Conservation (phyloP, 2,113 vertebrate genomes). For the Protobothrops mucrosquamatus region DNA sequence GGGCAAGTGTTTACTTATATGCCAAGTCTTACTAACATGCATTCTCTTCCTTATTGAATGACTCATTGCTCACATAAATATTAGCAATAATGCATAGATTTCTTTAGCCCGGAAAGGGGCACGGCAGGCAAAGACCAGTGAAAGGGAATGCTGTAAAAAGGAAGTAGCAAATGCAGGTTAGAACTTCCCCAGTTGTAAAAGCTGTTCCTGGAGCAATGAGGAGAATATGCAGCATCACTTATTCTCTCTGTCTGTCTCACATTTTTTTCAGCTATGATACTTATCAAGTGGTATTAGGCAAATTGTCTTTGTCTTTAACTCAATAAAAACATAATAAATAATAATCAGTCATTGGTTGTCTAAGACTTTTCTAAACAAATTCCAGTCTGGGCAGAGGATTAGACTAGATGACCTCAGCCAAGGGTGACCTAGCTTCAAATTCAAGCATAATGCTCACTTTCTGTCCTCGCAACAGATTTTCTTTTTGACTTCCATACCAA, state of each 20-base stretch:
- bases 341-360: not conserved
- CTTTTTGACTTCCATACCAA: not conserved
- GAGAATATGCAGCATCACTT: not conserved
- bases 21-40: not conserved
- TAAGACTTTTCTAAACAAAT: not conserved
- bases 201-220: not conserved
- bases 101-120: not conserved
- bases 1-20: rapidly evolving
- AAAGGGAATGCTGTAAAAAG: constrained; percentile 1
- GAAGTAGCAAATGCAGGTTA: not conserved
- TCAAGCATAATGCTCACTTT: not conserved
- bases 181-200: not conserved
- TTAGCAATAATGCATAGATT: not conserved
- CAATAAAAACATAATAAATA: not conserved
- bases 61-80: not conserved
- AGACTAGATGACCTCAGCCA: not conserved
- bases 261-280: not conserved
- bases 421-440: not conserved
- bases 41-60: rapidly evolving
- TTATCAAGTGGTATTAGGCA: not conserved
- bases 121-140: not conserved
- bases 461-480: not conserved
- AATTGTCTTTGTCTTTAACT: not conserved
- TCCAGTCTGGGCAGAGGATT: not conserved
- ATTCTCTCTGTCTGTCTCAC: no score